phyloP scores from a whole-genome alignment of 2,113 vertebrate species.

The Trichomycterus rosablanca region DNA sequence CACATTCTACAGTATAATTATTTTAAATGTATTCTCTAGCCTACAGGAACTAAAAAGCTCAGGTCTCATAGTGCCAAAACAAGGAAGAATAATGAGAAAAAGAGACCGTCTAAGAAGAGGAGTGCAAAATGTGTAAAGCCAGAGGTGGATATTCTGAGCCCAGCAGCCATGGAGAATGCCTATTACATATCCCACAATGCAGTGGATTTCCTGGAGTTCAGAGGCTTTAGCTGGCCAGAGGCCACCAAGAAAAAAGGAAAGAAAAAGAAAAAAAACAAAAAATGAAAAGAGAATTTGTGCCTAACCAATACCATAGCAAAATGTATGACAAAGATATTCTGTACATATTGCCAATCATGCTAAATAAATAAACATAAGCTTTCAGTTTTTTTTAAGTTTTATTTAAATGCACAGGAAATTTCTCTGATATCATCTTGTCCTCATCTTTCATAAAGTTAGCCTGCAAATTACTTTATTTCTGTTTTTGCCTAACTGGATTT shows the following conservation, averaged over 20 bases:
- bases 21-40: constrained; percentile 54
- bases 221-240: constrained; percentile 75
- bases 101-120: constrained; percentile 36
- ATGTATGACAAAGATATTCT: no score
- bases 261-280: constrained; percentile 37
- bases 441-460: no score
- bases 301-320: no score
- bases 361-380: no score
- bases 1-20: no score
- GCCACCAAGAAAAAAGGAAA: constrained; percentile 66
- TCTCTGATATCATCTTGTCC: no score
- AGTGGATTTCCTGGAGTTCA: constrained; percentile 67
- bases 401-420: no score
- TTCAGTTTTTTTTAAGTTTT: no score
- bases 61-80: constrained; percentile 53
- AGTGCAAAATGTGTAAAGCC: constrained; percentile 49
- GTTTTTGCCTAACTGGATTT: no score
- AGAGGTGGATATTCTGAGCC: constrained; percentile 71
- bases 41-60: constrained; percentile 59
- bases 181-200: constrained; percentile 84
- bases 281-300: no score
- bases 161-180: constrained; percentile 75
- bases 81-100: constrained; percentile 51
- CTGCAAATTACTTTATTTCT: no score
- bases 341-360: no score